A percentile compares a stretch with the other conserved stretches of the same genome.
phyloP scores from a whole-genome alignment of 2,888 invertebrate genomes.

The Tachina grossa region DNA sequence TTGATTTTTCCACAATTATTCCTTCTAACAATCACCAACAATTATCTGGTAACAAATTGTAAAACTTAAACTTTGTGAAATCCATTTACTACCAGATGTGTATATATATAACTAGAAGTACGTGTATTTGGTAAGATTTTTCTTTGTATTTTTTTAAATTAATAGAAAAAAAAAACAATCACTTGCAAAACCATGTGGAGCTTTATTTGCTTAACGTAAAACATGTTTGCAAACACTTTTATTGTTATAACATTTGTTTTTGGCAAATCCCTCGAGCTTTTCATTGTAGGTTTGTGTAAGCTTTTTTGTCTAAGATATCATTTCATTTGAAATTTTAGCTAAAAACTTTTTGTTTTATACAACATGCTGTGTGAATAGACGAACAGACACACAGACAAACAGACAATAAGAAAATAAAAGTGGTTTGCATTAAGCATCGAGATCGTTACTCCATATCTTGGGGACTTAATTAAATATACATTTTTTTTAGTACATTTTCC shows the following conservation, averaged over 20 bases:
- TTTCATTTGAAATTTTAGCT: conserved; percentile 39
- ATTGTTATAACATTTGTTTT: conserved; percentile 68
- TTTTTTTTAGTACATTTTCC: conserved; percentile 53
- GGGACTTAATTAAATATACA: conserved; percentile 70
- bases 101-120: conserved; percentile 22
- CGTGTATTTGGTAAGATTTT: conserved; percentile 34
- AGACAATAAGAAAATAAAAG: conserved; percentile 61
- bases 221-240: conserved; percentile 71
- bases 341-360: conserved; percentile 45
- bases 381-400: conserved; percentile 19
- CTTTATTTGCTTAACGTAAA: conserved; percentile 68
- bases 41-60: conserved; percentile 63
- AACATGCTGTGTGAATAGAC: neutral
- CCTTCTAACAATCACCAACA: conserved; percentile 50
- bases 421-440: conserved; percentile 62
- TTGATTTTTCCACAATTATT: conserved; percentile 13
- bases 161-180: conserved; percentile 20
- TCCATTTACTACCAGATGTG: conserved; percentile 61
- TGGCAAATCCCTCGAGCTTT: conserved; percentile 66
- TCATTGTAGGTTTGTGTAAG: conserved; percentile 31
- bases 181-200: conserved; percentile 60
- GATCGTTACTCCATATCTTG: conserved; percentile 72
- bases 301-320: conserved; percentile 51
- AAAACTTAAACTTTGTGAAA: conserved; percentile 59
- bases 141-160: conserved; percentile 43